Evolutionary conservation across 2,113 vertebrate genomes (phyloP).

Genomic region (Leucosticte australis): DNA sequence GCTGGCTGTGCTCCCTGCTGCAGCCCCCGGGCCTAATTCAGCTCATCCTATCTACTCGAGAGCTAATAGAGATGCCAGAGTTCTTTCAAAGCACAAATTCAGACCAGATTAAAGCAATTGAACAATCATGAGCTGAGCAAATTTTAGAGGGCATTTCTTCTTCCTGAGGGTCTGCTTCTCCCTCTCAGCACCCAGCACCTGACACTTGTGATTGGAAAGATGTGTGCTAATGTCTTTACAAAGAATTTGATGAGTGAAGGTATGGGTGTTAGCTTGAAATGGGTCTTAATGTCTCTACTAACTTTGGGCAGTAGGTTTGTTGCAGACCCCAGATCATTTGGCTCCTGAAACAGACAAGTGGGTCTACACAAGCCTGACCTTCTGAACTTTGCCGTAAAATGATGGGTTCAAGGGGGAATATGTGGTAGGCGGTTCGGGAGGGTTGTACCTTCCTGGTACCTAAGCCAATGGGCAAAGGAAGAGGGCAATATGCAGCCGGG

Average conservation of each 20-base stretch:
- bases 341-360: background rate
- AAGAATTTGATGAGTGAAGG: background rate
- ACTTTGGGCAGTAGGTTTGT: background rate
- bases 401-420: background rate
- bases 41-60: rapidly evolving
- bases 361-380: background rate
- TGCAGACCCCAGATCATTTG: background rate
- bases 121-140: background rate
- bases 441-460: background rate
- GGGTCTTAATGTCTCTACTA: background rate
- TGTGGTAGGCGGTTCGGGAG: rapidly evolving
- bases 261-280: background rate
- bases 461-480: background rate
- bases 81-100: background rate
- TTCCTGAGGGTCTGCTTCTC: background rate
- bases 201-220: background rate
- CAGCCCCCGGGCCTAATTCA: no score
- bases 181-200: background rate
- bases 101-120: background rate
- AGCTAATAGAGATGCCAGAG: background rate
- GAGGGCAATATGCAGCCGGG: rapidly evolving
- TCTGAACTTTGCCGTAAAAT: background rate
- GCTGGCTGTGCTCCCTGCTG: background rate
- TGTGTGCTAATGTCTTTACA: background rate
- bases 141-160: background rate